phyloP scores from a whole-genome alignment of 2,113 vertebrate genomes.

The Tinamus guttatus region DNA sequence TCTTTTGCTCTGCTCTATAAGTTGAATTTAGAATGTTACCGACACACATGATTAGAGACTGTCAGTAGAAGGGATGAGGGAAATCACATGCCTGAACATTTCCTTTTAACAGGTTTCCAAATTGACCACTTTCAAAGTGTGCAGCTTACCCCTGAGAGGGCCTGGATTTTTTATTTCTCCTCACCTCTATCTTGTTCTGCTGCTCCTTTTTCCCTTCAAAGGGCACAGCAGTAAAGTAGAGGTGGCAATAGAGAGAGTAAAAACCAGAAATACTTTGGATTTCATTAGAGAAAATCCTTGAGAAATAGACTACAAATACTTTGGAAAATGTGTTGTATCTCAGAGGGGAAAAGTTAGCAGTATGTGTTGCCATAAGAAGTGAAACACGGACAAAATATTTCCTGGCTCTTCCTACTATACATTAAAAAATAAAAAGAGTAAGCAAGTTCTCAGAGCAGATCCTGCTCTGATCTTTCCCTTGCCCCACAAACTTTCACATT shows the following conservation, averaged over 20 bases:
- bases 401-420: neutral
- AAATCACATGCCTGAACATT: conserved; percentile 28
- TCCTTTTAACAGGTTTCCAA: conserved; percentile 18
- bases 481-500: neutral
- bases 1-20: neutral
- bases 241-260: neutral
- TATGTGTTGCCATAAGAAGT: neutral
- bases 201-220: neutral
- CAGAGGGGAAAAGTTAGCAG: neutral
- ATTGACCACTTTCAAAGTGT: neutral
- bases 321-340: neutral
- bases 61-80: conserved; percentile 13
- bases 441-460: neutral
- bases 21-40: conserved; percentile 30
- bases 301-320: neutral
- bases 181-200: neutral
- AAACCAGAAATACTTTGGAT: neutral
- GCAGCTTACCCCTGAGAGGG: neutral
- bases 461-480: neutral
- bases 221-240: neutral
- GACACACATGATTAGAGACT: conserved; percentile 19
- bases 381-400: neutral
- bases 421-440: neutral
- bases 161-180: neutral
- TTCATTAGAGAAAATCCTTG: neutral